These are phyloP conservation scores for Chloebia gouldiae DNA, from an alignment of 2,113 vertebrate genomes.

Conservation along the genomic window DNA sequence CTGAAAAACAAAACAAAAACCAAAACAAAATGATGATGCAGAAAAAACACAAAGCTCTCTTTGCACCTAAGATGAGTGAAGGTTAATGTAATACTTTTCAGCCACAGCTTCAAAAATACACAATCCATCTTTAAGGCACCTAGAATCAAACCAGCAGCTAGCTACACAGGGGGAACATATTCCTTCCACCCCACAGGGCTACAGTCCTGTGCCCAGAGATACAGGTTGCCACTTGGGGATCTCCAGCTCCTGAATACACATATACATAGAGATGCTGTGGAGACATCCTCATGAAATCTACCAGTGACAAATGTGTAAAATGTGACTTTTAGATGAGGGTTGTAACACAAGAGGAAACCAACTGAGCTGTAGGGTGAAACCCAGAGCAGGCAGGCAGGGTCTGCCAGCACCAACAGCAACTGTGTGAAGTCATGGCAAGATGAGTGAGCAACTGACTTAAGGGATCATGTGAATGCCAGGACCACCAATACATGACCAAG, in stretches of 20 bases:
- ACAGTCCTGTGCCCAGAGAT: neutral
- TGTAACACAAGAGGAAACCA: neutral
- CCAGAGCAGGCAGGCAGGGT: neutral
- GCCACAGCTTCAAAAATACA: neutral
- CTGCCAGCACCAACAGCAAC: accelerated
- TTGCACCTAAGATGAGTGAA: neutral
- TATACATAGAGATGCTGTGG: accelerated
- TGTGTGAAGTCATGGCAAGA: neutral
- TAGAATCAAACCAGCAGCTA: neutral
- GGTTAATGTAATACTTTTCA: neutral
- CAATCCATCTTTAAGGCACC: neutral
- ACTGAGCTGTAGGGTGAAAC: neutral
- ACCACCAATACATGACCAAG: neutral
- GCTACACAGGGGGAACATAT: neutral
- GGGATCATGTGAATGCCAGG: neutral
- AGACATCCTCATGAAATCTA: neutral
- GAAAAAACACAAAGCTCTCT: neutral
- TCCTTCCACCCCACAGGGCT: accelerated
- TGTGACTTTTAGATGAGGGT: neutral
- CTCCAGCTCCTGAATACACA: neutral
- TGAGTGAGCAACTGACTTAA: neutral
- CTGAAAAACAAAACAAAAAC: neutral
- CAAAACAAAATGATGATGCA: neutral
- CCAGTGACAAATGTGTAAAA: neutral
- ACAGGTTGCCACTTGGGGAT: neutral